Conservation (phyloP, 1,140 invertebrate species). For the Caenorhabditis remanei region DNA sequence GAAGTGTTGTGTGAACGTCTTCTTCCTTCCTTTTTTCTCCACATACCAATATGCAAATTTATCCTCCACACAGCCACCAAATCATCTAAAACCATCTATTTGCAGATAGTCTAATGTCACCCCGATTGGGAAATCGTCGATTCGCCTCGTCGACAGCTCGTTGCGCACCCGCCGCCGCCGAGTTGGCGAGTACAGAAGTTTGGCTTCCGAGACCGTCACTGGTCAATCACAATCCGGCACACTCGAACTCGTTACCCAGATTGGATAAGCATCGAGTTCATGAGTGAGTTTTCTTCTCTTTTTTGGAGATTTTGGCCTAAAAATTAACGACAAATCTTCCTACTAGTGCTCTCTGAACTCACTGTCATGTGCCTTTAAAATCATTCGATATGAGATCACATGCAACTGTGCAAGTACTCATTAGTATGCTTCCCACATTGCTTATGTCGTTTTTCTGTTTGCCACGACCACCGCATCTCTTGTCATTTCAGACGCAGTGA, state of each 20-base stretch:
- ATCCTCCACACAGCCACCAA: neutral
- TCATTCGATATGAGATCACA: too few relatives aligned
- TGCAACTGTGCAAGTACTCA: too few relatives aligned
- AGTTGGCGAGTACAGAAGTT: slow-evolving; percentile 55
- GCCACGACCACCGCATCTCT: neutral
- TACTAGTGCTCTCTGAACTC: too few relatives aligned
- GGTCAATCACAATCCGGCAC: slow-evolving; percentile 63
- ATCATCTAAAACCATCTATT: neutral
- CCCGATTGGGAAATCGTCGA: slow-evolving; percentile 60
- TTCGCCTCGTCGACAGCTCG: slow-evolving; percentile 38
- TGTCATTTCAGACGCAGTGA: slow-evolving; percentile 49
- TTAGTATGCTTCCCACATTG: neutral
- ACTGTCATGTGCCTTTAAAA: too few relatives aligned
- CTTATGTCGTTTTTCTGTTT: neutral
- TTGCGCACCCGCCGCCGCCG: slow-evolving; percentile 53
- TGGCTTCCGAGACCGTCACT: slow-evolving; percentile 65
- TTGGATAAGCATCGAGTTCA: slow-evolving; percentile 62
- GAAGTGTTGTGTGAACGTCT: neutral
- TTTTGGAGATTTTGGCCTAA: neutral
- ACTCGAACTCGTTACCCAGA: slow-evolving; percentile 65
- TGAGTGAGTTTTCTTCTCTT: slow-evolving; percentile 23
- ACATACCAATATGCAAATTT: neutral
- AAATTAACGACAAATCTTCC: too few relatives aligned
- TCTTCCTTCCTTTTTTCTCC: neutral
- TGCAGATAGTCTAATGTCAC: slow-evolving; percentile 76